Evolutionary conservation across 2,888 invertebrate species (phyloP).

Genomic region (Branchellion lobata): DNA sequence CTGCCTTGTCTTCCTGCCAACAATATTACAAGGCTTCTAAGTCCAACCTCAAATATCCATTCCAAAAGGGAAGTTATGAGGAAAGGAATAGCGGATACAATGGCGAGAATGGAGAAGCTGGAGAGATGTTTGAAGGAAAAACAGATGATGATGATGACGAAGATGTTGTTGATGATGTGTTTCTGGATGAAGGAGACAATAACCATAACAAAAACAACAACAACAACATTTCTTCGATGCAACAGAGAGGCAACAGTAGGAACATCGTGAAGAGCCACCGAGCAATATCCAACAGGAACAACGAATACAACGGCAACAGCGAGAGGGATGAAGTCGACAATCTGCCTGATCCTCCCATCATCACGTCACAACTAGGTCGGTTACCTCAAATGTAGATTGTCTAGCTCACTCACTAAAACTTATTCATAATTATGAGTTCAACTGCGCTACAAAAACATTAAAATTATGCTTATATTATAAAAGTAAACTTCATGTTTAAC

Average conservation of each 20-base stretch:
- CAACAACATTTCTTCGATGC: neutral
- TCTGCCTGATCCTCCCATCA: no score
- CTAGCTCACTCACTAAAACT: no score
- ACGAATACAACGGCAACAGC: no score
- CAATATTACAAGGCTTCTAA: neutral
- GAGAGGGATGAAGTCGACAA: no score
- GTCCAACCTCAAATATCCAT: neutral
- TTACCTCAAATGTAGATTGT: no score
- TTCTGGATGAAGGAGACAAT: conserved; percentile 26
- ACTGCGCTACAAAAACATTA: no score
- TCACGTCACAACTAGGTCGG: no score
- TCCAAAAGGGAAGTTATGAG: conserved; percentile 8
- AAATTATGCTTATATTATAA: no score
- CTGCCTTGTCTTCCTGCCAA: neutral
- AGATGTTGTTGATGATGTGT: conserved; percentile 22
- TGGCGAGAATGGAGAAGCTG: neutral
- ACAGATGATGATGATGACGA: conserved; percentile 13
- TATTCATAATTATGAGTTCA: no score
- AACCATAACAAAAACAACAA: neutral
- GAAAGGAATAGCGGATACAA: neutral
- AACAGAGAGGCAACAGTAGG: neutral
- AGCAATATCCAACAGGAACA: no score
- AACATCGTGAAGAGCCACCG: no score
- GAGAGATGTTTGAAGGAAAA: neutral
- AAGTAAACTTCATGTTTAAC: no score